Evolutionary conservation across 2,113 vertebrate genomes (phyloP), one percentile per base, ranked within the genome.

Genomic region (Datnioides undecimradiatus): DNA sequence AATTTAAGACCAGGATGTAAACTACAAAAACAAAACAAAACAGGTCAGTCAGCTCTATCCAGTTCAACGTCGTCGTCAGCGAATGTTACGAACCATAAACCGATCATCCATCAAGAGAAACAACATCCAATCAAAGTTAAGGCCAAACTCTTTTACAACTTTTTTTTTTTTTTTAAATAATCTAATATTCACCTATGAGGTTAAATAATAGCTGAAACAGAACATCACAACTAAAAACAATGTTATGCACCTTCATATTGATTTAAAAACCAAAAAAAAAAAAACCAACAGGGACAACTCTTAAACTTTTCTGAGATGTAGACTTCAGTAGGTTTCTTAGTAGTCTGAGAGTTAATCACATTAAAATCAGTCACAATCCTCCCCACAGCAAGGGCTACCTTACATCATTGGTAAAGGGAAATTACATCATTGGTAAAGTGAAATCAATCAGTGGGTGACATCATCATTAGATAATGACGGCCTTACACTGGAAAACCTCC

Each of bases 1-100:
- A 73, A 74, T 48, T 6, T 76, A 78, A 83, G 62, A 87, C 71
- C 79, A 55, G 77, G 54, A 82, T 81, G 83, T 66, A 77, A 84
- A 87, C 41, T 1, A 33, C n/a, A n/a, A n/a, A n/a, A n/a, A n/a
- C n/a, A n/a, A n/a, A n/a, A n/a, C n/a, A 67, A 76, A 73, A 59
- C 14, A n/a, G 14, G 58, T 77, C 57, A 70, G 63, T 79, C 46
- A 66, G 40, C 77, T 70, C 41, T 67, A 52, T 43, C 49, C 8
- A 46, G 41, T 58, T 19, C 51, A 17, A 60, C 55, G 55, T 59
- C 36, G 14, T 33, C 27, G 21, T 71, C 43, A 41, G 51, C n/a
- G 72, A 45, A 73, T 33, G 57, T 48, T 33, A 80, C 27, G 66
- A 23, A 68, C 81, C 40, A 57, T 13, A 46, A 81, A 82, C 21